phyloP scores from a whole-genome alignment of 2,888 invertebrate genomes.

The Disparrhopalites patrizii region DNA sequence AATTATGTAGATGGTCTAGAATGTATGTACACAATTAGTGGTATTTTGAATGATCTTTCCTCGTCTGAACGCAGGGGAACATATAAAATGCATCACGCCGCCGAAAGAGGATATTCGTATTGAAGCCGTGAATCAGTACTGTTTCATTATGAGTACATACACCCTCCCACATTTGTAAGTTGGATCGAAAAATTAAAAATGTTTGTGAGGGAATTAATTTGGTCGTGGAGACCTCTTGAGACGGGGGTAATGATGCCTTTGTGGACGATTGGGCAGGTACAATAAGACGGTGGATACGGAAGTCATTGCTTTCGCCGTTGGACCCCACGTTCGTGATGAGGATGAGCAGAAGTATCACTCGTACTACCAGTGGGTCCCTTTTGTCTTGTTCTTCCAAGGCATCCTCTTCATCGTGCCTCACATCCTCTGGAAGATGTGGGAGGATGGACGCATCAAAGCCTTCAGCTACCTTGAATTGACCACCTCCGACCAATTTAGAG shows the following conservation, averaged over 20 bases:
- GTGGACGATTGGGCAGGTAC: constrained; percentile 16
- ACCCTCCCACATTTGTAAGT: constrained; percentile 48
- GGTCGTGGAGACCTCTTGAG: no score
- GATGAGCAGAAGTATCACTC: constrained; percentile 55
- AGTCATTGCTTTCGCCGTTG: constrained; percentile 50
- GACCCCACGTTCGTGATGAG: constrained; percentile 46
- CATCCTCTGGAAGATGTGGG: constrained; percentile 50
- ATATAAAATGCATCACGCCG: constrained; percentile 47
- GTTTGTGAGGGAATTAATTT: not conserved
- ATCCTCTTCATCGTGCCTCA: constrained; percentile 50
- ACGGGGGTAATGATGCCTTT: not conserved
- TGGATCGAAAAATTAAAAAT: not conserved
- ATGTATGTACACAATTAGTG: no score
- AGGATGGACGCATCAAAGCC: constrained; percentile 48
- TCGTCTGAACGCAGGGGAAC: constrained; percentile 37
- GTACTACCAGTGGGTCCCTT: constrained; percentile 52
- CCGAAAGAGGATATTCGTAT: constrained; percentile 42
- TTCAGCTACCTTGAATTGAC: constrained; percentile 37
- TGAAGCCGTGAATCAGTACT: constrained; percentile 46
- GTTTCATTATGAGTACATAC: constrained; percentile 49
- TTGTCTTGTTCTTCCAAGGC: constrained; percentile 51
- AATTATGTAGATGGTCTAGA: no score
- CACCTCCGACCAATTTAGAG: not conserved
- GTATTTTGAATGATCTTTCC: not conserved
- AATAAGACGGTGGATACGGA: constrained; percentile 30